Evolutionary conservation across 1,140 invertebrate species (phyloP), one percentile per base, ranked within the genome.

Genomic region (Melitaea cinxia): DNA sequence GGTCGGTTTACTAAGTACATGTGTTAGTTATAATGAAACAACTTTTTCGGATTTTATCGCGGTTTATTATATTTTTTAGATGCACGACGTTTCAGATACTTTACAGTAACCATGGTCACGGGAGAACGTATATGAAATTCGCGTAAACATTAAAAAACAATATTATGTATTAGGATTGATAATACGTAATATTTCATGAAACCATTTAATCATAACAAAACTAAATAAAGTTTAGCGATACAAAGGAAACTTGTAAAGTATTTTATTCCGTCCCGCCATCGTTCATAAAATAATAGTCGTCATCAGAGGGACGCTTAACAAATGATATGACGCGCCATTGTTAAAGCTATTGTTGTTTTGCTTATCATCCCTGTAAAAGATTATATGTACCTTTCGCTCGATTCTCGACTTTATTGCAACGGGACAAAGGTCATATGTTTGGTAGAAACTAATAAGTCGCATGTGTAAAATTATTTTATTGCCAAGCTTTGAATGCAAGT

Each of bases 391-490:
- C 17, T 19, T 17, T 6, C 9, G 14, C 10, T 42, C 15, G 15
- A 47, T 23, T 47, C 10, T 47, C 7, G 19, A 47, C 42, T 12
- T 47, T 24, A 24, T 24, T 12, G 4, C 10, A n/a, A 35, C 56
- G 59, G 4, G 9, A 47, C 57, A 62, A 28, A 70, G 75, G 68
- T 54, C 35, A 45, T 39, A 14, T 0, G 4, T 17, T 6, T 75
- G 68, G 73, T 75, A 82, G 79, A 54, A 73, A 78, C 80, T 88
- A 89, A 89, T 86, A 89, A 85, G 83, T 88, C 85, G 81, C 82
- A 83, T 83, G 83, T 75, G 80, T 88, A 86, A 85, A 88, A 89
- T 89, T 88, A 83, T 89, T 88, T 88, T 88, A 88, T 85, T 85
- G 82, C 74, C 52, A 59, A 72, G 65, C 71, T 80, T 72, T 69